Percentiles rank a stretch among this genome's conserved stretches.
These are phyloP conservation scores for Suncus etruscus DNA, from an alignment of 2,113 vertebrate species.

Conservation along the genomic window DNA sequence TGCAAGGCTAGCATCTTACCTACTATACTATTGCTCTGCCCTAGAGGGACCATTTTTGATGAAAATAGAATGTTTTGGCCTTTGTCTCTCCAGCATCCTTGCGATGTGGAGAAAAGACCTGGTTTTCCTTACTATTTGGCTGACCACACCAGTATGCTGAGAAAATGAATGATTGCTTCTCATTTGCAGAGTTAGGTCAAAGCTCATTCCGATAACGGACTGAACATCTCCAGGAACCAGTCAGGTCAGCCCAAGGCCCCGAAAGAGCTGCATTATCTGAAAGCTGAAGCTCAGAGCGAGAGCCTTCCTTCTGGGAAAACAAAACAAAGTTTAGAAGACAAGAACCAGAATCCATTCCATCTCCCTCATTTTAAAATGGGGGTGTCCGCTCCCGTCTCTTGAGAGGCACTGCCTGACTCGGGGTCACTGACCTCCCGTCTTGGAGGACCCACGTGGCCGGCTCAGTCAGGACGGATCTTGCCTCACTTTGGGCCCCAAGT, in stretches of 20 bases:
- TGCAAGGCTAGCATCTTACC: too few species aligned
- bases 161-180: slow-evolving; percentile 17
- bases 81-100: not conserved
- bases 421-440: not conserved
- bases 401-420: too few species aligned
- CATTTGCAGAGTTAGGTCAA: not conserved
- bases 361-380: not conserved
- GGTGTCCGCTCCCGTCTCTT: not conserved
- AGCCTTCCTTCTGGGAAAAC: not conserved
- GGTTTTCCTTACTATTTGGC: not conserved
- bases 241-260: not conserved
- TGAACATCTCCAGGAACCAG: slow-evolving; percentile 4
- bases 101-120: not conserved
- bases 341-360: not conserved
- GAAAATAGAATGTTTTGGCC: not conserved
- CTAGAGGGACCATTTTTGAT: not conserved
- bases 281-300: not conserved
- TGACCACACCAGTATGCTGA: not conserved
- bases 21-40: too few species aligned
- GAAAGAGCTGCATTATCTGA: not conserved
- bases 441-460: not conserved
- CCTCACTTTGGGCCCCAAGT: slow-evolving; percentile 45
- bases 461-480: not conserved
- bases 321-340: not conserved
- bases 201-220: not conserved